Evolutionary conservation across 2,797 vertebrate genomes (phyloP), one percentile per base, ranked within the genome.

Genomic region (Australoheros facetus): DNA sequence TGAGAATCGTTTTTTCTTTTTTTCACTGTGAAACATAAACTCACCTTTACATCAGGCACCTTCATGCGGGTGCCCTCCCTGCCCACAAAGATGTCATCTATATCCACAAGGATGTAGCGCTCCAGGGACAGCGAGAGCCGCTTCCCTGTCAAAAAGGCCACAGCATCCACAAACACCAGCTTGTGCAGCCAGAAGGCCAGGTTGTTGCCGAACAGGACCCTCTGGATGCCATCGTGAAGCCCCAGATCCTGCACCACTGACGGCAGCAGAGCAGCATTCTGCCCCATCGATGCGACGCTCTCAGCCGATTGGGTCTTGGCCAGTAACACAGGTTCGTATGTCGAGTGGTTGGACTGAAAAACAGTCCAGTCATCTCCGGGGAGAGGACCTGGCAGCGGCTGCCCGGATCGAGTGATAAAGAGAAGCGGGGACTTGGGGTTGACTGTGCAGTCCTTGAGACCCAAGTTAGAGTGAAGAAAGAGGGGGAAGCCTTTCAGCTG

Each of bases 11-110:
- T 64, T 75, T 45, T 14, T 14, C 13, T 9, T 55, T 23, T 5
- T 4, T 64, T 77, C 42, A 71, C 30, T 30, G 28, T 51, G 26
- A 69, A 34, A 13, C 51, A 77, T 28, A 55, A 37, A 84, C 90
- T 84, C 93, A 99, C 98, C 98, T 99, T 99, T 55, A 99, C 98
- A 0, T 99, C 98, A 28, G 97, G 96, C 91, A 98, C 97, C 84
- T 99, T 99, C 98, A 99, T 99, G 86, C 98, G 96, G 0, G 98
- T 99, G 84, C 98, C 98, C 88, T 99, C 98, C 85, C 99, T 99
- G 89, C 98, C 98, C 79, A 99, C 98, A 37, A 99, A 99, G 92
- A 99, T 99, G 94, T 99, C 98, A 0, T 99, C 98, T 0, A 99
- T 97, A 87, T 99, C 98, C 90, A 99, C 98, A 77, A 99, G 95